A percentile compares a stretch with the other conserved stretches of the same genome.
Evolutionary conservation across 1,140 invertebrate species (phyloP).

Genomic region (Leptinotarsa undecemlineata): DNA sequence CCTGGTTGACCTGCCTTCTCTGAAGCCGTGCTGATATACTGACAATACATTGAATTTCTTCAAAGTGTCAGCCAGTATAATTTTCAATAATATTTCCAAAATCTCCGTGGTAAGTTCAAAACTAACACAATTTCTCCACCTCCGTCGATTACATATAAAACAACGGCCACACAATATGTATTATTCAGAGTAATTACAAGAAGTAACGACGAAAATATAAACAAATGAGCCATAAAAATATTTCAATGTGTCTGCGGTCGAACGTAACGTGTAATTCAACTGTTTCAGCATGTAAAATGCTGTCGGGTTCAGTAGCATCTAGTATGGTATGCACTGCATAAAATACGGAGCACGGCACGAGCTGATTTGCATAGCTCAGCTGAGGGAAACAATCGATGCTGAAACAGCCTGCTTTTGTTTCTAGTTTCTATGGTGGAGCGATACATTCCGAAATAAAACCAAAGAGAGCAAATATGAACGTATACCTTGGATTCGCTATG

Average conservation of each 20-base stretch:
- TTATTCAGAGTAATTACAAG: background rate
- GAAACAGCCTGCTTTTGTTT: conserved; percentile 36
- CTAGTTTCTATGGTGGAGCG: conserved; percentile 26
- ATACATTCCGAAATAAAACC: conserved; percentile 25
- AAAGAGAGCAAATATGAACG: conserved; percentile 1
- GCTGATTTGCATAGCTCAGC: conserved; percentile 56
- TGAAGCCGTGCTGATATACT: too few species aligned
- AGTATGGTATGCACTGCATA: conserved; percentile 48
- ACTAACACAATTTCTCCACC: background rate
- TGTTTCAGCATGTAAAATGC: conserved; percentile 45
- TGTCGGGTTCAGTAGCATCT: conserved; percentile 34
- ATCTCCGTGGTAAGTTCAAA: background rate
- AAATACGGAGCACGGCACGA: conserved; percentile 53
- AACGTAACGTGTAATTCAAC: conserved; percentile 22
- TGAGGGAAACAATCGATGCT: conserved; percentile 54
- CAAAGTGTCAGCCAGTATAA: too few species aligned
- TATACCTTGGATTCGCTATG: conserved; percentile 18
- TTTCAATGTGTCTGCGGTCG: conserved; percentile 16
- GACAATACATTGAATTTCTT: too few species aligned
- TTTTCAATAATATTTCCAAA: too few species aligned
- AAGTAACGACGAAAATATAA: background rate
- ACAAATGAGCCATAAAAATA: conserved; percentile 4
- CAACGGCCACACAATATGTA: background rate
- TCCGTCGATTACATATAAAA: background rate
- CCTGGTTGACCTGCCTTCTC: too few species aligned